A percentile compares a stretch with the other conserved stretches of the same genome.
phyloP scores from a whole-genome alignment of 2,888 invertebrate species.

The Drosophila hawaiiensis region DNA sequence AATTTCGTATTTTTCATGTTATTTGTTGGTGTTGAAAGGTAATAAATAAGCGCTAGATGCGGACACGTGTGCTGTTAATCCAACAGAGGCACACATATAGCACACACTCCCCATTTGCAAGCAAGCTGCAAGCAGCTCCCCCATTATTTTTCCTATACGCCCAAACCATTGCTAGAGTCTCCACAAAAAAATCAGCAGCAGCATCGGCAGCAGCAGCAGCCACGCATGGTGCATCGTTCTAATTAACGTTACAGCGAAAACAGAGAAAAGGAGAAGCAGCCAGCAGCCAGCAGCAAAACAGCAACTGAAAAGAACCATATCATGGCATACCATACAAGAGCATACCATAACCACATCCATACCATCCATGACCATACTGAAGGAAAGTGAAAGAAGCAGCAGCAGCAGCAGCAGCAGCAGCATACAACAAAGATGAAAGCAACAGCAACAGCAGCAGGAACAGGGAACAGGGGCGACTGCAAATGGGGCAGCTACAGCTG shows the following conservation, averaged over 20 bases:
- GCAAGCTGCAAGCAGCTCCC: constrained; percentile 2
- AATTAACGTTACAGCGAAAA: constrained; percentile 72
- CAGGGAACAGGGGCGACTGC: constrained; percentile 1
- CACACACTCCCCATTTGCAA: not conserved
- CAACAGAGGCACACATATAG: constrained; percentile 30
- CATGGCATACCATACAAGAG: constrained; percentile 30
- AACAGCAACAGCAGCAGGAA: constrained; percentile 40
- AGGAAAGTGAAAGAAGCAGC: constrained; percentile 44
- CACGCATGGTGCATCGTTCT: constrained; percentile 76
- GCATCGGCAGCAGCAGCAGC: constrained; percentile 47
- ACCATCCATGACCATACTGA: constrained; percentile 29
- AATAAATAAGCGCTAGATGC: constrained; percentile 77
- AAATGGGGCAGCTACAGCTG: constrained; percentile 54
- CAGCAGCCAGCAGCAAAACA: constrained; percentile 18
- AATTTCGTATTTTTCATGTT: constrained; percentile 10
- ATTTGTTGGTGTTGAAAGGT: constrained; percentile 70
- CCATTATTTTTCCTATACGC: not conserved
- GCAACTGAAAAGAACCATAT: constrained; percentile 30
- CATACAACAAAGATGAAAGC: constrained; percentile 63
- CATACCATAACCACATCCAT: constrained; percentile 26
- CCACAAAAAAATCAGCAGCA: constrained; percentile 21
- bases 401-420: not conserved
- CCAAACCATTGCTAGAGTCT: constrained; percentile 16
- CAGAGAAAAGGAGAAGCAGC: constrained; percentile 32
- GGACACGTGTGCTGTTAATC: constrained; percentile 78